phyloP scores from a whole-genome alignment of 2,113 vertebrate genomes.

The Atlantisia rogersi region DNA sequence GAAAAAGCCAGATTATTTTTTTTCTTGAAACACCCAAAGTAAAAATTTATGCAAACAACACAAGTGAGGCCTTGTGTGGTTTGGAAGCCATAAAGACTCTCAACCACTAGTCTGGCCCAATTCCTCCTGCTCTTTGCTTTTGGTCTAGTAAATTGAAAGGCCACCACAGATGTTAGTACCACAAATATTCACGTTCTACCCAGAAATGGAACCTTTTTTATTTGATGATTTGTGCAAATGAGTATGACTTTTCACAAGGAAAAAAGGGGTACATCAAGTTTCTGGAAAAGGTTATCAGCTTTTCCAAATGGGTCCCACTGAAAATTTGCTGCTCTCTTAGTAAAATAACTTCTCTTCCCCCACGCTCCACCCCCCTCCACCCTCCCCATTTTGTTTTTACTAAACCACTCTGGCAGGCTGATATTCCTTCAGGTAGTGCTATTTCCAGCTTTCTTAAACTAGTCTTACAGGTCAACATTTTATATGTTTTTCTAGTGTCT shows the following conservation, averaged over 20 bases:
- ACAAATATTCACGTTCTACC: slow-evolving; percentile 29
- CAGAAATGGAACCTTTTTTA: neutral
- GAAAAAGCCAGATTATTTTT: neutral
- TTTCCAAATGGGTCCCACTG: neutral
- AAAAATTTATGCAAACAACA: slow-evolving; percentile 24
- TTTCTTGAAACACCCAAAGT: neutral
- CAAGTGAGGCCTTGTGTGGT: slow-evolving; percentile 37
- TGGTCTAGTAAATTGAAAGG: slow-evolving; percentile 39
- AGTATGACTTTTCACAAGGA: neutral
- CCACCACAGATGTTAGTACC: slow-evolving; percentile 35
- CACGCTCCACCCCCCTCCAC: no score
- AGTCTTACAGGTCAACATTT: neutral
- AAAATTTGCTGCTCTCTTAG: neutral
- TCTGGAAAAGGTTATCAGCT: neutral
- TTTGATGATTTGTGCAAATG: slow-evolving; percentile 10
- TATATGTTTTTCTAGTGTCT: neutral
- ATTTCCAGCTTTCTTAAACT: neutral
- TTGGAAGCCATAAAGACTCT: slow-evolving; percentile 30
- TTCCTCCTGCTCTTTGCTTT: slow-evolving; percentile 25
- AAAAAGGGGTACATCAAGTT: neutral
- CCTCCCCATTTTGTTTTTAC: fast-evolving
- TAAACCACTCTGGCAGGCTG: neutral
- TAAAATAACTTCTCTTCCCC: neutral
- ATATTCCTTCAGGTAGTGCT: neutral
- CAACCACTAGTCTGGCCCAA: slow-evolving; percentile 23